Evolutionary conservation across 2,797 vertebrate genomes (phyloP), one percentile per base, ranked within the genome.

Genomic region (Limosa lapponica): DNA sequence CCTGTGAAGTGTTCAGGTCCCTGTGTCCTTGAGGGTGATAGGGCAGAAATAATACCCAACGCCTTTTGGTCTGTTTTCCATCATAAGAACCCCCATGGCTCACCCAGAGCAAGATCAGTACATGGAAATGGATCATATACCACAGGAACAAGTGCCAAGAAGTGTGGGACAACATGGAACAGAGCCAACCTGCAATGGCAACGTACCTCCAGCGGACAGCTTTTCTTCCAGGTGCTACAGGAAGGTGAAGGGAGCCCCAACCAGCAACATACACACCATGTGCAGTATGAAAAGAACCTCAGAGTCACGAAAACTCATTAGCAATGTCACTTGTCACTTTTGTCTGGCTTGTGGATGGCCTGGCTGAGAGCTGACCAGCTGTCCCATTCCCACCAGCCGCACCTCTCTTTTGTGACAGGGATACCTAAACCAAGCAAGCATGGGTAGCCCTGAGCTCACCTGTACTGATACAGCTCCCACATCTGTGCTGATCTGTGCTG

Each of bases 21-120:
- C 17, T 30, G 30, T 87, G 67, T 80, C 48, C 59, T 89, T 77
- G 64, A 79, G 51, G 58, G 51, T 48, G 73, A 79, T 82, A 79
- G 52, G 28, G 59, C 39, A 43, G 27, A 59, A 81, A 70, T 62
- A 77, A 66, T 37, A 46, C 11, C 34, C n/a, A 74, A 5, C 8
- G 22, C 24, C 36, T 37, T 73, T 25, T n/a, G 51, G 24, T 46
- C 19, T n/a, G 7, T 92, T 87, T 82, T 82, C 24, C 15, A 13
- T 34, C 8, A 0, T 72, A 61, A 75, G 39, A 82, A 91, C 13
- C 3, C 6, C 2, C 9, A 25, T 25, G 36, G 54, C 51, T 93
- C 58, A 57, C 19, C 22, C 27, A 81, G 36, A 72, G 32, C 44
- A 48, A 67, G 15, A 28, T 85, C 28, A 64, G 20, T 52, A 23